phyloP scores from a whole-genome alignment of 1,140 invertebrate genomes.

The Aphelenchoides avenae region DNA sequence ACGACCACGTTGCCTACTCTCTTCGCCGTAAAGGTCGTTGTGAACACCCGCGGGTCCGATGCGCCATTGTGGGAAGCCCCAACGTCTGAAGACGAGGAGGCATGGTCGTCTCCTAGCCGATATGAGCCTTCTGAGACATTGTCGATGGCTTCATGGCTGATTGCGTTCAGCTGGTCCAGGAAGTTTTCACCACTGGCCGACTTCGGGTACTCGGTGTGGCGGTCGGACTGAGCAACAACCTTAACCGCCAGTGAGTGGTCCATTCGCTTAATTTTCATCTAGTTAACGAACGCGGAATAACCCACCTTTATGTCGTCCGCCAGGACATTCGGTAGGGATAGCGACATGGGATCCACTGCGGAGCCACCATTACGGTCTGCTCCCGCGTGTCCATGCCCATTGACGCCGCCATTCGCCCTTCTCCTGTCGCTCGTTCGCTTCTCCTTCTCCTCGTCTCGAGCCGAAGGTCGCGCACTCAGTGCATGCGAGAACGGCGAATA shows the following conservation, averaged over 20 bases:
- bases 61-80: conserved; percentile 7
- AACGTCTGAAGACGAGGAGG: conserved; percentile 25
- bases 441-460: too few species aligned
- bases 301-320: conserved; percentile 32
- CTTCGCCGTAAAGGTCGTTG: conserved; percentile 58
- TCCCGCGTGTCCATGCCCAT: conserved; percentile 4
- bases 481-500: too few species aligned
- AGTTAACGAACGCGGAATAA: background rate
- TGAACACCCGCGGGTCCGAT: conserved; percentile 23
- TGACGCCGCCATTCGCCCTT: too few species aligned
- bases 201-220: conserved; percentile 38
- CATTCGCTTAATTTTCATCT: conserved; percentile 16
- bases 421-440: too few species aligned
- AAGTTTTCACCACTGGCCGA: conserved; percentile 51
- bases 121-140: conserved; percentile 61
- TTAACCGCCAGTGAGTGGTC: background rate
- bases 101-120: conserved; percentile 51
- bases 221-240: conserved; percentile 3
- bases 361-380: background rate
- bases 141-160: conserved; percentile 37
- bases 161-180: conserved; percentile 58
- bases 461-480: too few species aligned
- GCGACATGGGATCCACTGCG: conserved; percentile 38
- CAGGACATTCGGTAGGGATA: conserved; percentile 55
- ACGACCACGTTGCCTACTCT: conserved; percentile 51